Evolutionary conservation across 2,113 vertebrate species (phyloP), one percentile per base, ranked within the genome.

Genomic region (Macquaria ambigua): DNA sequence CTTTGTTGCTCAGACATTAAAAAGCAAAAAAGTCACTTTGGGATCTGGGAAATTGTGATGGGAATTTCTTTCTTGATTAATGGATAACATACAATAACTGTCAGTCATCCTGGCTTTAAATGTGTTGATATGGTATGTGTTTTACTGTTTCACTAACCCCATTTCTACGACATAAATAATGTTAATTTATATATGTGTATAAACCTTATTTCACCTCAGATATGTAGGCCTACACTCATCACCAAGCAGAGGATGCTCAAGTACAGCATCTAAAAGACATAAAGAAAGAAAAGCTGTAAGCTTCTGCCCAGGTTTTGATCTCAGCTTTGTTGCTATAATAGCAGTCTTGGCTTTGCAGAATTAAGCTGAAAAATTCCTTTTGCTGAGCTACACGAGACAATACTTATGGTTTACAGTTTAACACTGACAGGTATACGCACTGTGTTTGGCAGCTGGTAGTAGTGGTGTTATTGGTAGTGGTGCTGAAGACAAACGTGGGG

Each of bases 211-310:
- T 25, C n/a, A 23, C 5, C 4, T 28, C 41, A 15, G 50, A 20
- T 14, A 48, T 15, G 74, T 55, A 4, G 8, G 6, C 15, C 15
- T 53, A 55, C 34, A 41, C 16, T 12, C 11, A 63, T 59, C 14
- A n/a, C 39, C 84, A 84, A 90, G 81, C 67, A 90, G 87, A 84
- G 81, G 87, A 81, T 5, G 81, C 74, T 62, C 71, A 64, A 73
- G 34, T 59, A 39, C 77, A 61, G 11, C 62, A n/a, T 28, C 7
- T 69, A 18, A 71, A 48, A 58, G n/a, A 72, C 5, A 50, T 12
- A 8, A 12, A 11, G 37, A 46, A 5, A 59, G 28, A 53, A 50
- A 68, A 63, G 37, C 37, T 46, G 8, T 6, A 31, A n/a, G 34
- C 43, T 28, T 25, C 5, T 4, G 61, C 21, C 21, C 18, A 20